These are phyloP conservation scores for Macrophya annulata DNA, from an alignment of 2,888 invertebrate species.

Conservation along the genomic window DNA sequence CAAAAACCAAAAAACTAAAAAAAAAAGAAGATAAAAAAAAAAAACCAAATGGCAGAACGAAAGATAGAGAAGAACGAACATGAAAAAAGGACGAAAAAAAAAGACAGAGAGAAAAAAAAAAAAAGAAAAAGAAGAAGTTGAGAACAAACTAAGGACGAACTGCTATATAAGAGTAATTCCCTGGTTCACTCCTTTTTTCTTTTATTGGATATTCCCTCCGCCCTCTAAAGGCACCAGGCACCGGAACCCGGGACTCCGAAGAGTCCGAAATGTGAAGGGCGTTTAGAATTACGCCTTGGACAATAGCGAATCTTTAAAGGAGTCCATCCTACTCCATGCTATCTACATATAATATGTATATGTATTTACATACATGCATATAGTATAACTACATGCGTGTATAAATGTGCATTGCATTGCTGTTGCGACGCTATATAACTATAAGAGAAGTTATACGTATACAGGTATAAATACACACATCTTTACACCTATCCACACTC, in stretches of 20 bases:
- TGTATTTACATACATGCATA: too few species aligned
- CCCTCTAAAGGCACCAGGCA: conserved; percentile 9
- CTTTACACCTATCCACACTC: not conserved
- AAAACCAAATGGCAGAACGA: not conserved
- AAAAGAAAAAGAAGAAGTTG: not conserved
- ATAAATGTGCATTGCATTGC: not conserved
- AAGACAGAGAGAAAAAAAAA: not conserved
- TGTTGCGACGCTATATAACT: not conserved
- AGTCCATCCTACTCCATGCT: conserved; percentile 54
- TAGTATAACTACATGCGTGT: not conserved
- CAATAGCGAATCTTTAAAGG: conserved; percentile 73
- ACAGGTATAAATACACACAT: not conserved
- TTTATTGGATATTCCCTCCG: conserved; percentile 34
- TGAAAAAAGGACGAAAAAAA: not conserved
- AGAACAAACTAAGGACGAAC: conserved; percentile 33
- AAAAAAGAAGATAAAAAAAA: not conserved
- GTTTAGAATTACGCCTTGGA: conserved; percentile 75
- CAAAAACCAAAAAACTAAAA: not conserved
- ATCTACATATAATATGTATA: conserved; percentile 9
- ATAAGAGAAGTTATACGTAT: not conserved
- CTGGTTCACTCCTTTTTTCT: conserved; percentile 58
- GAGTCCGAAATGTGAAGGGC: conserved; percentile 62
- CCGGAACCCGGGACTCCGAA: conserved; percentile 41
- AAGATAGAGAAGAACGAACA: not conserved
- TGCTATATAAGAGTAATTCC: conserved; percentile 57